Evolutionary conservation across 2,888 invertebrate genomes (phyloP).

Genomic region (Campopleginae sp.): DNA sequence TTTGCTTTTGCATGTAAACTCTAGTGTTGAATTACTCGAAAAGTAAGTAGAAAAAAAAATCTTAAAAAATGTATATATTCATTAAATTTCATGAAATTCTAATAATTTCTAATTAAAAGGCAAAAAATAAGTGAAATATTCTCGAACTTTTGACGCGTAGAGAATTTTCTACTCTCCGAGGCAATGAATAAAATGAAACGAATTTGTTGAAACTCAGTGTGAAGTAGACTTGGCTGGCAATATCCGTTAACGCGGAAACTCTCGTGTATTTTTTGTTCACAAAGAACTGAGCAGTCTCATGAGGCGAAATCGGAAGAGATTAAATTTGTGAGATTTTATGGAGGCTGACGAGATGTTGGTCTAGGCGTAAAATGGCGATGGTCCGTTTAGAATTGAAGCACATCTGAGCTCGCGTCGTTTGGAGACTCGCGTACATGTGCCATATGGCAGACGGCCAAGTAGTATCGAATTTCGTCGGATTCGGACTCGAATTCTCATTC

Average conservation of each 20-base stretch:
- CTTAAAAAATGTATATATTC: no score
- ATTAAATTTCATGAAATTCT: no score
- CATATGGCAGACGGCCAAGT: conserved; percentile 70
- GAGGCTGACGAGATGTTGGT: conserved; percentile 42
- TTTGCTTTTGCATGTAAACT: no score
- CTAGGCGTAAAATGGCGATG: conserved; percentile 40
- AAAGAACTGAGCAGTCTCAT: not conserved
- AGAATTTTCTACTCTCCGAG: no score
- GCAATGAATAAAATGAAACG: not conserved
- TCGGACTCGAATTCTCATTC: conserved; percentile 71
- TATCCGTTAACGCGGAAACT: not conserved
- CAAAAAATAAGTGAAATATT: no score
- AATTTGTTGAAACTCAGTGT: not conserved
- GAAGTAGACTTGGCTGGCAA: not conserved
- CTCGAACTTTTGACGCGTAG: no score
- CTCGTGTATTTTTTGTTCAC: not conserved
- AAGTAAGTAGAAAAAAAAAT: no score
- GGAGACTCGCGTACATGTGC: conserved; percentile 53
- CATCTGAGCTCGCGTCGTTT: conserved; percentile 47
- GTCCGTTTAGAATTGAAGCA: conserved; percentile 37
- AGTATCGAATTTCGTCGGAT: conserved; percentile 71
- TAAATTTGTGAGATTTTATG: conserved; percentile 25
- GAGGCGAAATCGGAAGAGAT: conserved; percentile 10
- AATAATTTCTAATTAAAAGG: no score
- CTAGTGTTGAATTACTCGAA: no score